Evolutionary conservation across 1,140 invertebrate species (phyloP).

Genomic region (Chironomus tepperi): DNA sequence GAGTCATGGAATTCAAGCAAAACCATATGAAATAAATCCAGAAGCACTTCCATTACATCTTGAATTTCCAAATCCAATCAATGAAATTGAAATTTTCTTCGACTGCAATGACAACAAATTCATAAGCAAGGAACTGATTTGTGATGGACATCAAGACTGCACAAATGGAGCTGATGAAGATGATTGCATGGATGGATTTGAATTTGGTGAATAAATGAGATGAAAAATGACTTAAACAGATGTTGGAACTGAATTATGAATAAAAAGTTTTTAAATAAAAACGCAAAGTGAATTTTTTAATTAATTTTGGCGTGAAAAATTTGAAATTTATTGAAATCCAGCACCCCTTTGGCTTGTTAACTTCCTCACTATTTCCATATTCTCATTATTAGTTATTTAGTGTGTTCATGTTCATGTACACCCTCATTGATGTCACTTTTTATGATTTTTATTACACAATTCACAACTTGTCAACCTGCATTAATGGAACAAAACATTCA

Average conservation of each 20-base stretch:
- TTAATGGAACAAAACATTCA: background rate
- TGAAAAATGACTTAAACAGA: background rate
- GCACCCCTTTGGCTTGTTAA: background rate
- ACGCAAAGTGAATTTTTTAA: background rate
- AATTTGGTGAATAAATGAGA: too few relatives aligned
- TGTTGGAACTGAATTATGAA: background rate
- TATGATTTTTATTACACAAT: background rate
- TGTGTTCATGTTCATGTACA: background rate
- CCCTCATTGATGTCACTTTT: background rate
- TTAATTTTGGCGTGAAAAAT: background rate
- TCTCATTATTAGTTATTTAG: background rate
- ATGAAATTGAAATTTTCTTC: constrained; percentile 9
- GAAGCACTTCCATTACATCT: background rate
- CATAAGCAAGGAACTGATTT: background rate
- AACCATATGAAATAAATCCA: background rate
- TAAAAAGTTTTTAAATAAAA: background rate
- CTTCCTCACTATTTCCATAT: too few relatives aligned
- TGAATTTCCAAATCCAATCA: background rate
- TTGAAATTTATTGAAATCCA: background rate
- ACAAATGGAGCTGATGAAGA: background rate
- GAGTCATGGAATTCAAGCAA: background rate
- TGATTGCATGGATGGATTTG: background rate
- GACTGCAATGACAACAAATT: constrained; percentile 4
- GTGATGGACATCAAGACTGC: background rate
- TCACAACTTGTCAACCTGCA: background rate